Percentiles rank a stretch among this genome's conserved stretches.
Evolutionary conservation across 2,888 invertebrate species (phyloP).

Genomic region (Cheiracanthium punctorium): DNA sequence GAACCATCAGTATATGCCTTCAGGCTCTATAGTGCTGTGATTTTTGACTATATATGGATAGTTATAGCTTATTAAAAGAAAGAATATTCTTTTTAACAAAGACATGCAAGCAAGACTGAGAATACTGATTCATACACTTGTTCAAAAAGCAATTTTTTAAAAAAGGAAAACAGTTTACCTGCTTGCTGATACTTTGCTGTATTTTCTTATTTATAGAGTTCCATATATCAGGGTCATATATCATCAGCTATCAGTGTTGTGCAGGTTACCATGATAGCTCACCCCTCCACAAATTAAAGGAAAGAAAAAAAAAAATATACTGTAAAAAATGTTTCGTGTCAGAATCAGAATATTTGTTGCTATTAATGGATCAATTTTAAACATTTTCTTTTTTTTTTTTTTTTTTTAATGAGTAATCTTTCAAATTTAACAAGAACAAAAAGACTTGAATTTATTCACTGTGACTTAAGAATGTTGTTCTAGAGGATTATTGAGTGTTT

Average conservation of each 20-base stretch:
- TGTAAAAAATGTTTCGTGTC: not conserved
- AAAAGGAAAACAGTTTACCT: not conserved
- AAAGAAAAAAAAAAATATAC: not conserved
- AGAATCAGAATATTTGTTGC: not conserved
- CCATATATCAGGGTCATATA: constrained; percentile 1
- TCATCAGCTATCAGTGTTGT: not conserved
- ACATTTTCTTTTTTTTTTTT: not conserved
- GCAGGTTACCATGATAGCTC: not conserved
- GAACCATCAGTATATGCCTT: constrained; percentile 64
- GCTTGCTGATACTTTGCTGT: constrained; percentile 13
- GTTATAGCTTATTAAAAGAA: constrained; percentile 25
- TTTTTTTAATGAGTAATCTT: not conserved
- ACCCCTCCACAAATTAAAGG: not conserved
- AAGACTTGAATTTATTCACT: not conserved
- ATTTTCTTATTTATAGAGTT: constrained; percentile 15
- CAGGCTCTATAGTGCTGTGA: constrained; percentile 63
- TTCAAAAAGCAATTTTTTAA: not conserved
- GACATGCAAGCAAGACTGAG: constrained; percentile 3
- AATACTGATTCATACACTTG: constrained; percentile 3
- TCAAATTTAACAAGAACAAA: not conserved
- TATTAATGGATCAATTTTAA: not conserved
- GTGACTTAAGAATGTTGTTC: not conserved
- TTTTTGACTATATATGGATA: constrained; percentile 65
- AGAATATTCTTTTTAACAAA: constrained; percentile 11
- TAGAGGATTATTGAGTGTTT: not conserved